Conservation (phyloP, 2,888 invertebrate species). For the Adela reaumurella region DNA sequence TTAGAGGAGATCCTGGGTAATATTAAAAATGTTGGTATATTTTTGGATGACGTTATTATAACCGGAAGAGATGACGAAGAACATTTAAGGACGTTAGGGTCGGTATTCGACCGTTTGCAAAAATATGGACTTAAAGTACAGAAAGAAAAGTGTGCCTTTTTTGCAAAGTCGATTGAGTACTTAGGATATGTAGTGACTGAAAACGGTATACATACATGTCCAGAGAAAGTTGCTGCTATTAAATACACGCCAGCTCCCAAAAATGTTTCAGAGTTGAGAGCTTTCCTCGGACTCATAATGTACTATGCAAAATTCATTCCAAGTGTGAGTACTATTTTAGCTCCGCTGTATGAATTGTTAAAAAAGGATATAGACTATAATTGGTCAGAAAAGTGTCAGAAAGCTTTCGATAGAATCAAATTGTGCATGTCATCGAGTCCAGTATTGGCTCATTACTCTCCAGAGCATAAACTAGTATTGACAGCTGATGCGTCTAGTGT, state of each 20-base stretch:
- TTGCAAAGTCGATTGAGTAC: slow-evolving; percentile 7
- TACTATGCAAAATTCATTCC: slow-evolving; percentile 11
- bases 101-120: too few relatives aligned
- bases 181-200: too few relatives aligned
- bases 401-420: too few relatives aligned
- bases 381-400: not conserved
- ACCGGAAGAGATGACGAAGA: slow-evolving; percentile 5
- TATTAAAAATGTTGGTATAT: slow-evolving; percentile 5
- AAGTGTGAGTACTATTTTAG: slow-evolving; percentile 9
- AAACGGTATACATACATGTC: too few relatives aligned
- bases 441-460: slow-evolving; percentile 9
- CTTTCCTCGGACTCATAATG: slow-evolving; percentile 10
- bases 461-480: slow-evolving; percentile 7
- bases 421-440: slow-evolving; percentile 3
- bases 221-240: slow-evolving; percentile 11
- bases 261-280: slow-evolving; percentile 12
- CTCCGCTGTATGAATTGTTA: slow-evolving; percentile 8
- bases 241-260: too few relatives aligned
- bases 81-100: slow-evolving; percentile 9
- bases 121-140: too few relatives aligned
- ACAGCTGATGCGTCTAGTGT: slow-evolving; percentile 9
- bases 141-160: slow-evolving; percentile 11
- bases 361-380: slow-evolving; percentile 6
- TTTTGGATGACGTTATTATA: slow-evolving; percentile 11
- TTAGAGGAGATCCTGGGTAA: slow-evolving; percentile 5